Evolutionary conservation across 2,113 vertebrate genomes (phyloP), one percentile per base, ranked within the genome.

Genomic region (Psophia crepitans): DNA sequence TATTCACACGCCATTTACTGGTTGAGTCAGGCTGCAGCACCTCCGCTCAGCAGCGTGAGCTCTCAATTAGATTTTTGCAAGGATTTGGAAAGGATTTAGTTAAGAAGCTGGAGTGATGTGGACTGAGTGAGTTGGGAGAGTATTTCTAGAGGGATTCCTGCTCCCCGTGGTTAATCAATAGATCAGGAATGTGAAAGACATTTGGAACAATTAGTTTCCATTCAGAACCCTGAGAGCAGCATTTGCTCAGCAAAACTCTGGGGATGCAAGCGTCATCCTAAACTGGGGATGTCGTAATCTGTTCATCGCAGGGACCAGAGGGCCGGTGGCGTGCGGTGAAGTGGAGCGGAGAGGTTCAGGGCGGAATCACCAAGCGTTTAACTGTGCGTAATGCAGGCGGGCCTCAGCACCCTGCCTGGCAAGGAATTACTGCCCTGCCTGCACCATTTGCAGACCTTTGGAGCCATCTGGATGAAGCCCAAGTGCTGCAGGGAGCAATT

Each of bases 1-100:
- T 97, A 95, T 96, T 98, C 98, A 94, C 95, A 97, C 91, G 98
- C 98, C 98, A 98, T 98, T 99, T 98, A 96, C 97, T 75, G 61
- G 96, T 81, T 90, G 88, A 96, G 89, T 86, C 93, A 86, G 88
- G 97, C 95, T 75, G 88, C 51, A 9, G 87, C 84, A 80, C 96
- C 96, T 97, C 98, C 89, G 97, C 98, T 97, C 97, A 96, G 96
- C 96, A 94, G 97, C 91, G 68, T 97, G 97, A 96, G 95, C 95
- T 98, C 97, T 98, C 98, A 91, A 88, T 97, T 97, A 97, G 97
- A 95, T 76, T 98, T 97, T 96, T 95, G 97, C 90, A 80, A 63
- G 98, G 97, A 98, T 97, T 97, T 96, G 58, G 61, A 84, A 93
- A 92, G 96, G 96, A 97, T 97, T 98, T 96, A 88, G 96, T 95